These are phyloP conservation scores for Apostichopus leukothele DNA, from an alignment of 53 echinoderm and acorn worm genomes.

Conservation along the genomic window DNA sequence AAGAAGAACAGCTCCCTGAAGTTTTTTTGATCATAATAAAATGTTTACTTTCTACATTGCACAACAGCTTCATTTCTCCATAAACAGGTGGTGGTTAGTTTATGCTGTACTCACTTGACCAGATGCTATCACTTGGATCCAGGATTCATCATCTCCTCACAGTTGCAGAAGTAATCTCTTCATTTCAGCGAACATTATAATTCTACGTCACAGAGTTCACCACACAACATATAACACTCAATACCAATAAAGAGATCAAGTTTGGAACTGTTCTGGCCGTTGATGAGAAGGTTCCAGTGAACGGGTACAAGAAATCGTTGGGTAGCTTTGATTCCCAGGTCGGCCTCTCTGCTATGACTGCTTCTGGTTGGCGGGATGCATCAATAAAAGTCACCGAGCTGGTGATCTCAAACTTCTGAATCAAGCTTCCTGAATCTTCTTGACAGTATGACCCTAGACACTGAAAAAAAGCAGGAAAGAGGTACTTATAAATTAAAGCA, in stretches of 20 bases:
- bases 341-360: slow-evolving; percentile 76
- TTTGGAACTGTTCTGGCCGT: not conserved
- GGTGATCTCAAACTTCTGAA: slow-evolving; percentile 81
- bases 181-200: not conserved
- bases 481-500: not conserved
- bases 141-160: too few species aligned
- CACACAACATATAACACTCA: not conserved
- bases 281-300: slow-evolving; percentile 48
- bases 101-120: too few species aligned
- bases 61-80: too few species aligned
- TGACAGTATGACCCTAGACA: slow-evolving; percentile 90
- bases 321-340: slow-evolving; percentile 76
- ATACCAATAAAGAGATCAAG: not conserved
- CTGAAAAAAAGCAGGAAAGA: slow-evolving; percentile 54
- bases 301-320: slow-evolving; percentile 97
- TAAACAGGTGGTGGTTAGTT: too few species aligned
- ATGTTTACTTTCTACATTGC: too few species aligned
- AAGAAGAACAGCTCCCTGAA: too few species aligned
- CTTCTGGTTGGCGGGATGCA: slow-evolving; percentile 65
- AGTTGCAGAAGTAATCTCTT: too few species aligned
- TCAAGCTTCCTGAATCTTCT: slow-evolving; percentile 61
- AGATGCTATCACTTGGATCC: too few species aligned
- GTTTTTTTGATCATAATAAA: too few species aligned
- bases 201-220: slow-evolving; percentile 1
- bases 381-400: slow-evolving; percentile 89